Percentiles rank a stretch among this genome's conserved stretches.
Evolutionary conservation across 1,140 invertebrate species (phyloP).

Genomic region (Eueides isabella): DNA sequence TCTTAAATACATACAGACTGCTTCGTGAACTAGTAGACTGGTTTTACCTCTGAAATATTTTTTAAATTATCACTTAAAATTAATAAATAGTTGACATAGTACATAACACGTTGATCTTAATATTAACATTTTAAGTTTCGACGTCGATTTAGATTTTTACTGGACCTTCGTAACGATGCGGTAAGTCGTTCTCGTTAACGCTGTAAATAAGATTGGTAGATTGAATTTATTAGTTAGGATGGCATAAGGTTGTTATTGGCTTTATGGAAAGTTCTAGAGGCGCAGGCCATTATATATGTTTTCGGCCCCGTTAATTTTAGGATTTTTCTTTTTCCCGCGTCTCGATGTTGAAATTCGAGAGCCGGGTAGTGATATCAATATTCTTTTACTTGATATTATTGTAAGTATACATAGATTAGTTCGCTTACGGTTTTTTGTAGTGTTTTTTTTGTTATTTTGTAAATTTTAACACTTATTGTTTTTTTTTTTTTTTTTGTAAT

Average conservation of each 20-base stretch:
- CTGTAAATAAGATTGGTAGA: slow-evolving; percentile 56
- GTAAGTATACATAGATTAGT: slow-evolving; percentile 73
- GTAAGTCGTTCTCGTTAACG: slow-evolving; percentile 45
- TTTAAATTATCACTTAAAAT: slow-evolving; percentile 64
- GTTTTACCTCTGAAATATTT: slow-evolving; percentile 74
- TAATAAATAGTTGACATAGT: slow-evolving; percentile 60
- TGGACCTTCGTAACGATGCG: slow-evolving; percentile 38
- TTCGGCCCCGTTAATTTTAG: slow-evolving; percentile 71
- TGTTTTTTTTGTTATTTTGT: slow-evolving; percentile 79
- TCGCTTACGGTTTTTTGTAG: slow-evolving; percentile 73
- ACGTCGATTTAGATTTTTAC: slow-evolving; percentile 40
- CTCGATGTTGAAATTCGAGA: slow-evolving; percentile 42
- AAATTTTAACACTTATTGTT: slow-evolving; percentile 75
- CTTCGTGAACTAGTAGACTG: slow-evolving; percentile 77
- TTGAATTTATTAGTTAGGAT: slow-evolving; percentile 57
- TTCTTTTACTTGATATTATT: slow-evolving; percentile 74
- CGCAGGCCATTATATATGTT: slow-evolving; percentile 78
- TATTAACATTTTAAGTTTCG: slow-evolving; percentile 36
- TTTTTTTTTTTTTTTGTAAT: slow-evolving; percentile 67
- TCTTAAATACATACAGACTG: slow-evolving; percentile 76
- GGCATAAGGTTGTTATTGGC: slow-evolving; percentile 50
- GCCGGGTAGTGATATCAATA: slow-evolving; percentile 68
- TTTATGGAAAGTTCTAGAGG: slow-evolving; percentile 50
- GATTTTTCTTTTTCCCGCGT: slow-evolving; percentile 63
- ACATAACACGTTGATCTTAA: slow-evolving; percentile 56